Evolutionary conservation across 2,797 vertebrate species (phyloP), one percentile per base, ranked within the genome.

Genomic region (Eptatretus atami): DNA sequence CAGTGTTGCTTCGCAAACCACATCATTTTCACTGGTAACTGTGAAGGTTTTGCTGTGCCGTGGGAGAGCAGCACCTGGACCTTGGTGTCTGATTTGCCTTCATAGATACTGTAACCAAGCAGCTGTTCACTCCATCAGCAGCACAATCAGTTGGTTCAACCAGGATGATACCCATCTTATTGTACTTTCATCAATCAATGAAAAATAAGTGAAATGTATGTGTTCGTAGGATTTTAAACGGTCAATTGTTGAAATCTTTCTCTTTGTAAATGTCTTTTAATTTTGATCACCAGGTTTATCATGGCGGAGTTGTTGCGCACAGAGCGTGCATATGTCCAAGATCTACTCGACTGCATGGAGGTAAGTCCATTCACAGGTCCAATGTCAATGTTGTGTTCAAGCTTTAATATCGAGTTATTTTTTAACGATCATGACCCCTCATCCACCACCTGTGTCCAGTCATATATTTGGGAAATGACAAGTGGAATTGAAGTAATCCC

Each of bases 221-320:
- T 44, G 31, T 44, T 44, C 2, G 31, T 44, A 5, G 4, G 31
- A 44, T 44, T 44, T 44, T 44, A 44, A 44, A 44, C 3, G 31
- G 31, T 44, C 31, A 44, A 44, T 44, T 44, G 31, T 44, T 44
- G 31, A 44, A 44, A 44, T 44, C 31, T 44, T 44, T 19, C 25
- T 65, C 44, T 15, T 65, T 3, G 25, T 15, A 12, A 19, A 25
- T 65, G 19, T 19, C 19, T 19, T 19, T 19, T 19, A 19, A 19
- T 19, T 19, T 19, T 65, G 12, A 19, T 24, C 54, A 68, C 64
- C 71, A 95, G 88, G 72, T 95, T 90, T 74, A 95, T 96, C 69
- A 95, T 96, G 82, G 86, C 87, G 24, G 90, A 95, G 70, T 76
- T 95, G 25, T 78, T 96, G 64, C 90, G 95, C 74, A 96, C 88